Evolutionary conservation across 2,888 invertebrate species (phyloP).

Genomic region (Plebejus argus): DNA sequence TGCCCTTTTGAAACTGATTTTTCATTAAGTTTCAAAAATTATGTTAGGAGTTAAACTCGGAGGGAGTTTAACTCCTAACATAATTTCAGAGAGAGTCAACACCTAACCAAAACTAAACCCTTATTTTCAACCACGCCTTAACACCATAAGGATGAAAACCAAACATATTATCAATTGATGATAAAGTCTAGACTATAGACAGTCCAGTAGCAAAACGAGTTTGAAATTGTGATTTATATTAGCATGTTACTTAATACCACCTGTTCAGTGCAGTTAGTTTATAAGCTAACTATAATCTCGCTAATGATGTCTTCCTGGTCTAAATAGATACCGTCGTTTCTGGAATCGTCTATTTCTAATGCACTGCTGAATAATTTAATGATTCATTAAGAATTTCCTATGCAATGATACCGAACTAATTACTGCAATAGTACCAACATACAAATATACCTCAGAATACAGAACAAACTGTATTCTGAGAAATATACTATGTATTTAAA

Average conservation of each 20-base stretch:
- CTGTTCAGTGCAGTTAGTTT: neutral
- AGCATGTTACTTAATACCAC: neutral
- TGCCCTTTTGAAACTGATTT: too few relatives aligned
- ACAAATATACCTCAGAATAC: too few relatives aligned
- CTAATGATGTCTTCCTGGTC: slow-evolving; percentile 26
- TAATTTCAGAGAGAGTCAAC: too few relatives aligned
- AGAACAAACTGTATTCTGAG: too few relatives aligned
- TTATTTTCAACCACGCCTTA: too few relatives aligned
- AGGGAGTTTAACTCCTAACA: too few relatives aligned
- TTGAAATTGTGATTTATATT: slow-evolving; percentile 9
- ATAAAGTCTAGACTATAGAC: neutral
- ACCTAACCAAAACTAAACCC: too few relatives aligned
- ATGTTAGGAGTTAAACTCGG: too few relatives aligned
- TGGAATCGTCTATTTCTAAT: slow-evolving; percentile 2
- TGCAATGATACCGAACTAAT: neutral
- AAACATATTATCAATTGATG: too few relatives aligned
- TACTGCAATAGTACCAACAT: neutral
- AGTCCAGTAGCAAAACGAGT: neutral
- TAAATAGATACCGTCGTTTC: slow-evolving; percentile 14
- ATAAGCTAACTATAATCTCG: neutral
- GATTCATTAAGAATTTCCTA: neutral
- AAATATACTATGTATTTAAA: too few relatives aligned
- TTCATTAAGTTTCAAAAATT: too few relatives aligned
- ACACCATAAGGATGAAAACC: too few relatives aligned
- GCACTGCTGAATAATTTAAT: slow-evolving; percentile 1